Base-by-base conservation (phyloP, 2,113 vertebrate species). In the Channa maculata region DNA sequence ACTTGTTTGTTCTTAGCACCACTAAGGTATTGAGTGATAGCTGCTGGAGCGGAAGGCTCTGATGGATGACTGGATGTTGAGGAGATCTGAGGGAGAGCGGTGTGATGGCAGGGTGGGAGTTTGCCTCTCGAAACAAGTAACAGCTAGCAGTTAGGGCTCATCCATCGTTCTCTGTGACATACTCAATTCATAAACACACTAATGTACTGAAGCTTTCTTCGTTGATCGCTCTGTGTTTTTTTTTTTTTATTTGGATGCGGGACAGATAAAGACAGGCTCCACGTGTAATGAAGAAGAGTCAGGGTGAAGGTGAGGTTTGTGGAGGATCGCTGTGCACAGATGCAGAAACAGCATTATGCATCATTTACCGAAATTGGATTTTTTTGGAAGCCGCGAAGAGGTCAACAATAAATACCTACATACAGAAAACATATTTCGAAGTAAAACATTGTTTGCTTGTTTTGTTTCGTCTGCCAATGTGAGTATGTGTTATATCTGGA, bases 11-110 rank as follows among this genome's bases (percentile, higher is more conserved):
- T 80, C 84, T 78, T 65, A 57, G 78, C 73, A 77, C 84, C 44
- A 7, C 76, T 54, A 80, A 74, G 71, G 52, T 88, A 92, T 89
- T 85, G 91, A 92, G 86, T 89, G 90, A 84, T 85, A 60, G 48
- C 79, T 72, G 79, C 82, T 87, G 82, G 75, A 86, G 86, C 69
- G 72, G 84, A 91, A 88, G 81, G 71, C 76, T 71, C 72, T 83
- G 88, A 86, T 69, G 77, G 83, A 90, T 80, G 83, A 79, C 66
- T 45, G 81, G 75, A 71, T 71, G 59, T 49, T 61, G 75, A 73
- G 69, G 67, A 79, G 75, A 74, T 61, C 64, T 63, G 71, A 76
- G 75, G 59, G 69, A 44, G 43, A 77, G 88, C 70, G 61, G 82
- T 74, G 84, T 88, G 82, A 90, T 58, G 48, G 84, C 78, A 60